A percentile compares a stretch with the other conserved stretches of the same genome.
Evolutionary conservation across 64 coral and sea anemone species (phyloP).

Genomic region (Anthopleura sola): DNA sequence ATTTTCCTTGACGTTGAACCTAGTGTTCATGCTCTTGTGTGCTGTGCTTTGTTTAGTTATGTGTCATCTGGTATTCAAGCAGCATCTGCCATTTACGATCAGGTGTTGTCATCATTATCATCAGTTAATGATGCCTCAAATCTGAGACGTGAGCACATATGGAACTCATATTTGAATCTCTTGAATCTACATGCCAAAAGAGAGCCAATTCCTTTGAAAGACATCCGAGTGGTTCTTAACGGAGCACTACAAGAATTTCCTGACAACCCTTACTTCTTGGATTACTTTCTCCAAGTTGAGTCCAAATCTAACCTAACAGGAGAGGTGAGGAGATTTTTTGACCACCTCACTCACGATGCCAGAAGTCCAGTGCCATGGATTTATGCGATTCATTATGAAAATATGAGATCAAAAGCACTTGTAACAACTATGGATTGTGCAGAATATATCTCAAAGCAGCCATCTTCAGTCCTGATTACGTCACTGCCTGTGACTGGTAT

Average conservation of each 20-base stretch:
- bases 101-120: constrained; percentile 25
- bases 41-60: constrained; percentile 72
- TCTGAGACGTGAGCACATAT: constrained; percentile 51
- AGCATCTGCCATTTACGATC: constrained; percentile 45
- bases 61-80: constrained; percentile 62
- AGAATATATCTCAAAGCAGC: neutral
- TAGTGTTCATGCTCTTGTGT: constrained; percentile 52
- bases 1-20: neutral
- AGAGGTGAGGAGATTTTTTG: constrained; percentile 77
- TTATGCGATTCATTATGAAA: constrained; percentile 71
- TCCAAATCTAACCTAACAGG: constrained; percentile 72
- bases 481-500: constrained; percentile 69
- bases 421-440: constrained; percentile 43
- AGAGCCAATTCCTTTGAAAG: constrained; percentile 60
- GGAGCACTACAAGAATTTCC: constrained; percentile 59
- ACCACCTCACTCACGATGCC: constrained; percentile 45
- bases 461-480: constrained; percentile 19
- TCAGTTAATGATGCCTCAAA: neutral
- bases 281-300: constrained; percentile 63
- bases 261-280: constrained; percentile 75
- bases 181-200: constrained; percentile 52
- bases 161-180: constrained; percentile 51
- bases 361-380: constrained; percentile 71
- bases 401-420: constrained; percentile 40
- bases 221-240: constrained; percentile 34